A percentile compares a stretch with the other conserved stretches of the same genome.
These are phyloP conservation scores for Plecturocebus donacophilus DNA, from an alignment of 2,113 vertebrate genomes.

Conservation along the genomic window DNA sequence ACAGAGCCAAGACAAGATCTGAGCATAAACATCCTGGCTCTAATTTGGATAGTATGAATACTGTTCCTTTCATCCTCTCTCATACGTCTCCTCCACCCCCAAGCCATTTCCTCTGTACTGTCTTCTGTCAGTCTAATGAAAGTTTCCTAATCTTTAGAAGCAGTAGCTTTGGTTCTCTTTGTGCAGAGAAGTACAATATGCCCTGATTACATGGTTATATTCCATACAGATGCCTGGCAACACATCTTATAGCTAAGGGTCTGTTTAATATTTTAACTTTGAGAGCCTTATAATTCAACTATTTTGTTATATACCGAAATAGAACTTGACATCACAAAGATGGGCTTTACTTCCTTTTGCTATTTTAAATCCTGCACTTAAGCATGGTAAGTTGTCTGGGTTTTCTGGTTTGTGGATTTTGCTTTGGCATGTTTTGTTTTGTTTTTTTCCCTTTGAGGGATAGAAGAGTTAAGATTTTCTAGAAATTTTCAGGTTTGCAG, in stretches of 20 bases:
- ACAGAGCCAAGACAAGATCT: conserved; percentile 75
- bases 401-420: conserved; percentile 61
- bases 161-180: conserved; percentile 58
- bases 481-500: conserved; percentile 12
- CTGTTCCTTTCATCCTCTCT: conserved; percentile 70
- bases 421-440: not conserved
- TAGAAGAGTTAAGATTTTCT: conserved; percentile 39
- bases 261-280: conserved; percentile 65
- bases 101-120: conserved; percentile 76
- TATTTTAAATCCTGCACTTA: conserved; percentile 63
- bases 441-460: not conserved
- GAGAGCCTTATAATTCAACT: conserved; percentile 63
- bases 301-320: conserved; percentile 63
- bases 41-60: conserved; percentile 75
- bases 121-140: conserved; percentile 71
- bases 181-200: not conserved
- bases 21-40: conserved; percentile 79
- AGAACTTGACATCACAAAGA: conserved; percentile 60
- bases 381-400: conserved; percentile 44
- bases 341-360: conserved; percentile 64
- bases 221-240: conserved; percentile 68
- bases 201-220: conserved; percentile 56
- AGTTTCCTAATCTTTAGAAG: conserved; percentile 65
- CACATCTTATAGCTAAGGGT: conserved; percentile 54
- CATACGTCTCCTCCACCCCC: conserved; percentile 59